Conservation (phyloP, 1,140 invertebrate genomes). For the Brachionus sp. region DNA sequence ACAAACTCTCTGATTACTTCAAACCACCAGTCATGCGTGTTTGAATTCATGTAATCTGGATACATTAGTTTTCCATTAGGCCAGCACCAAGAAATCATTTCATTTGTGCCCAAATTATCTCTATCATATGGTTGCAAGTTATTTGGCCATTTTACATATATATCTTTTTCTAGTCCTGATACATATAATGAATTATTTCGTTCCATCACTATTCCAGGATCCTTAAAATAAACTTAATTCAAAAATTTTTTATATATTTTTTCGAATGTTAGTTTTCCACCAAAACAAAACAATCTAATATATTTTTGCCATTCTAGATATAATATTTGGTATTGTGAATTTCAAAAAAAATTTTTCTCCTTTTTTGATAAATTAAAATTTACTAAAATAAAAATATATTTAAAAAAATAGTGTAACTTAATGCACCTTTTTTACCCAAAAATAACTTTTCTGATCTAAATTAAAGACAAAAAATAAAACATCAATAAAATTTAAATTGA, state of each 20-base stretch:
- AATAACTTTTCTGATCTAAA: too few relatives aligned
- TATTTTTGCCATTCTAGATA: too few relatives aligned
- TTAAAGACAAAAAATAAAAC: too few relatives aligned
- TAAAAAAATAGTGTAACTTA: too few relatives aligned
- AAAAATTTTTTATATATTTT: background rate
- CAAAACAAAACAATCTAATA: background rate
- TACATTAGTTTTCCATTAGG: conserved; percentile 49
- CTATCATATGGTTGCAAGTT: conserved; percentile 44
- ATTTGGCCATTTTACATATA: conserved; percentile 66
- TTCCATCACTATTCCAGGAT: conserved; percentile 55
- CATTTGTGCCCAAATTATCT: conserved; percentile 14
- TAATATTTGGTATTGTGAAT: too few relatives aligned
- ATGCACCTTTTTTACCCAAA: too few relatives aligned
- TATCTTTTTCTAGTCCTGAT: conserved; percentile 63
- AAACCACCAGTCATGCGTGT: conserved; percentile 49
- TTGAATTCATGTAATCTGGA: conserved; percentile 22
- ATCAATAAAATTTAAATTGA: too few relatives aligned
- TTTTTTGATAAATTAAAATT: too few relatives aligned
- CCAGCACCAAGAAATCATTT: conserved; percentile 62
- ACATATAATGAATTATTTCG: conserved; percentile 51
- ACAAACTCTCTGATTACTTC: conserved; percentile 65
- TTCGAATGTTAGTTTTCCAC: background rate
- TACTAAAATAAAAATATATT: too few relatives aligned
- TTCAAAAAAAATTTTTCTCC: too few relatives aligned
- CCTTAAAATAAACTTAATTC: conserved; percentile 46